These are phyloP conservation scores for Pristionchus maxplancki DNA, from an alignment of 2,888 invertebrate genomes.

Conservation along the genomic window DNA sequence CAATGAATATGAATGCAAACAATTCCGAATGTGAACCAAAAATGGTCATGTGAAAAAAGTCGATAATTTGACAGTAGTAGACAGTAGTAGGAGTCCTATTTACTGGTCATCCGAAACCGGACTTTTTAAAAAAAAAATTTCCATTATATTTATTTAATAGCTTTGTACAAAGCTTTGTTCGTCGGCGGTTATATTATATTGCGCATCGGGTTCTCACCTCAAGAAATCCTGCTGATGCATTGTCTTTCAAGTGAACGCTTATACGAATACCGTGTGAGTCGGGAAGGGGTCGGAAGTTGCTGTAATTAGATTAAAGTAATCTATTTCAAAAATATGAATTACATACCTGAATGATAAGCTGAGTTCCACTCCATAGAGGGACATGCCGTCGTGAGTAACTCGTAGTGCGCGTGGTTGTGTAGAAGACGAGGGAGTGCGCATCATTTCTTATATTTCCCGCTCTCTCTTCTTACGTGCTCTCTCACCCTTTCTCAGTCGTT, in stretches of 20 bases:
- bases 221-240: slow-evolving; percentile 9
- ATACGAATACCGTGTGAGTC: slow-evolving; percentile 32
- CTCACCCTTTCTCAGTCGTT: neutral
- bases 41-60: no score
- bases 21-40: no score
- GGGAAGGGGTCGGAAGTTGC: slow-evolving; percentile 29
- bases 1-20: neutral
- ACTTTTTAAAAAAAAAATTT: neutral
- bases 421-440: slow-evolving; percentile 32
- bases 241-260: slow-evolving; percentile 43
- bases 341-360: slow-evolving; percentile 43
- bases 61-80: no score
- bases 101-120: neutral
- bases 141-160: neutral
- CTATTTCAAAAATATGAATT: neutral
- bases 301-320: slow-evolving; percentile 10
- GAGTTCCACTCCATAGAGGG: slow-evolving; percentile 42
- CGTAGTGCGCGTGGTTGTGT: slow-evolving; percentile 13
- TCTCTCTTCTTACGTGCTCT: neutral
- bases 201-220: neutral
- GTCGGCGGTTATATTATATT: neutral
- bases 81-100: neutral
- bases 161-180: no score
- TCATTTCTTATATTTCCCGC: slow-evolving; percentile 44
- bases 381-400: slow-evolving; percentile 9